These are phyloP conservation scores for Aporophyla nigra DNA, from an alignment of 2,888 invertebrate species.

Conservation along the genomic window DNA sequence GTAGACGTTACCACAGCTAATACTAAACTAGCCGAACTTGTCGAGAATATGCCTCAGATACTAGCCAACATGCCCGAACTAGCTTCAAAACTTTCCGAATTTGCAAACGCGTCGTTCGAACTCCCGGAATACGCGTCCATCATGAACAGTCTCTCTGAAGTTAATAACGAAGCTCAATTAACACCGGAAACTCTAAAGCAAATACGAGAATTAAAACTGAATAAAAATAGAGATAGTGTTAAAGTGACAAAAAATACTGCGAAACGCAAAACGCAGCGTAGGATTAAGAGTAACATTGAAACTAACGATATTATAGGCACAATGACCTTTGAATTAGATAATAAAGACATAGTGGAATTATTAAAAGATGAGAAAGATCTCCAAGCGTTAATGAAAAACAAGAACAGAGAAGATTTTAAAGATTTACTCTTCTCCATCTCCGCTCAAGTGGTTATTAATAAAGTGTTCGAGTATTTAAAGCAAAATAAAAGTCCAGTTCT, in stretches of 20 bases:
- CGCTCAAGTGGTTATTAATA: conserved; percentile 85
- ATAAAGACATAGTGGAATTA: conserved; percentile 80
- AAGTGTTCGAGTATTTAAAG: conserved; percentile 85
- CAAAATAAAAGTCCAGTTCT: conserved; percentile 81
- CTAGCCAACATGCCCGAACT: conserved; percentile 88
- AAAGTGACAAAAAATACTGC: conserved; percentile 88
- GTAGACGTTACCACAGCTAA: conserved; percentile 78
- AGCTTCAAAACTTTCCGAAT: conserved; percentile 82
- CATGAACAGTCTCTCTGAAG: conserved; percentile 84
- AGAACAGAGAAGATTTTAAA: conserved; percentile 83
- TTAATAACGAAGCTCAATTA: conserved; percentile 83
- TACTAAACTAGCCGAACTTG: conserved; percentile 81
- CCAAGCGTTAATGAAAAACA: conserved; percentile 78
- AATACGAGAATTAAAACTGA: conserved; percentile 85
- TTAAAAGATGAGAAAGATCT: conserved; percentile 83
- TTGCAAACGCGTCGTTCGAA: conserved; percentile 83
- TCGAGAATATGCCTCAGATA: conserved; percentile 87
- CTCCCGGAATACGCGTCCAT: conserved; percentile 86
- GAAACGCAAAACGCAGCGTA: conserved; percentile 84
- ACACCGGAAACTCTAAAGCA: conserved; percentile 88
- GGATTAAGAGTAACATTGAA: conserved; percentile 79
- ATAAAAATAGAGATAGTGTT: conserved; percentile 82
- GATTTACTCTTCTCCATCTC: conserved; percentile 83
- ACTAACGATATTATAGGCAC: conserved; percentile 76
- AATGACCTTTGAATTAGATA: conserved; percentile 84